Conservation (phyloP, 2,113 vertebrate genomes). For the Nannospalax galili region DNA sequence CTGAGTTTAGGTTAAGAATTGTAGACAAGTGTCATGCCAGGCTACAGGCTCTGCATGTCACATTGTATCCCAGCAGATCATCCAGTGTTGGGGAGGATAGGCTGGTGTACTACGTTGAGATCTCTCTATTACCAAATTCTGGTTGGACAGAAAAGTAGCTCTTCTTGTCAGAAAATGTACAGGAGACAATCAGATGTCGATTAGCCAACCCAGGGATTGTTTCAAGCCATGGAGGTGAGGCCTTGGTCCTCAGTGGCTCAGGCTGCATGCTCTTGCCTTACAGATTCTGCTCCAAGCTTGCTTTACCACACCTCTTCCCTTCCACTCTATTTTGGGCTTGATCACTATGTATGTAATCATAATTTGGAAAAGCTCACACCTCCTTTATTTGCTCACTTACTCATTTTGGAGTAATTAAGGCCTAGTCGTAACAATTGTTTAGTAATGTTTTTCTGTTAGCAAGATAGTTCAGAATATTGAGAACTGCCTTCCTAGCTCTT, state of each 20-base stretch:
- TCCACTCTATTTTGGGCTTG: background rate
- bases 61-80: background rate
- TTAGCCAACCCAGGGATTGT: background rate
- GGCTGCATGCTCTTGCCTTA: too few species aligned
- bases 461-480: background rate
- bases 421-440: background rate
- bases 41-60: fast-evolving
- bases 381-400: constrained; percentile 33
- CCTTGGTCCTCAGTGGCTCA: background rate
- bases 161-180: background rate
- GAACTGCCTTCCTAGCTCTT: background rate
- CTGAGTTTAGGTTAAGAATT: background rate
- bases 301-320: background rate
- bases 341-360: background rate
- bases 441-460: background rate
- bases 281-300: fast-evolving
- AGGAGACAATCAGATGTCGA: background rate
- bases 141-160: background rate
- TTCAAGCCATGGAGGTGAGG: background rate
- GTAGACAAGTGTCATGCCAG: background rate
- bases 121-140: background rate
- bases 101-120: background rate
- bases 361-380: constrained; percentile 25
- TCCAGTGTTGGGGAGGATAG: background rate
- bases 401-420: constrained; percentile 23